Conservation (phyloP, 1,140 invertebrate genomes). For the Brachionus rubens region DNA sequence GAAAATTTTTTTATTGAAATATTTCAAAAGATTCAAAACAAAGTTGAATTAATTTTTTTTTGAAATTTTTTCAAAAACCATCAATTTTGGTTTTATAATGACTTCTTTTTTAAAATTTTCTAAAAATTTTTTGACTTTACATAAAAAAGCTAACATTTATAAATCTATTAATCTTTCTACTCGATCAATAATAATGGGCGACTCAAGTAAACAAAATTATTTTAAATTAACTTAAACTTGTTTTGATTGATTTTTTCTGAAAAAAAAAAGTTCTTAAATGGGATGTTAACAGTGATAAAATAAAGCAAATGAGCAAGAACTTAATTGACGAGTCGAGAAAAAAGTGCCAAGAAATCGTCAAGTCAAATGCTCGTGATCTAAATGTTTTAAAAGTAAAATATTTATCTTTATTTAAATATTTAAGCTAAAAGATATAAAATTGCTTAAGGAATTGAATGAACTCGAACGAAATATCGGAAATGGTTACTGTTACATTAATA, state of each 20-base stretch:
- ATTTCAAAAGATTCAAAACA: no score
- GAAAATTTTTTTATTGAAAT: no score
- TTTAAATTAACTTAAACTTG: neutral
- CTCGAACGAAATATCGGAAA: slow-evolving; percentile 26
- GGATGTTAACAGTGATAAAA: slow-evolving; percentile 1
- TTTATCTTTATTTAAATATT: neutral
- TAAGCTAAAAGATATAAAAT: no score
- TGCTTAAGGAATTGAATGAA: slow-evolving; percentile 41
- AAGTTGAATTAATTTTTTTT: no score
- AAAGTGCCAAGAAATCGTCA: neutral
- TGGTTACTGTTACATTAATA: slow-evolving; percentile 47
- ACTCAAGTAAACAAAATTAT: slow-evolving; percentile 38
- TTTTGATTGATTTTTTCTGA: neutral
- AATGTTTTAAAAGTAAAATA: neutral
- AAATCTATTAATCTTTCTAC: neutral
- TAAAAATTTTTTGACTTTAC: no score
- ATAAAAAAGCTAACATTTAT: no score
- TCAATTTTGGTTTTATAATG: no score
- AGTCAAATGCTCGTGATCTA: neutral
- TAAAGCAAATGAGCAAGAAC: slow-evolving; percentile 5
- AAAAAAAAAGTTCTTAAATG: slow-evolving; percentile 26
- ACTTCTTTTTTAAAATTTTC: no score
- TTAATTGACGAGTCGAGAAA: slow-evolving; percentile 1
- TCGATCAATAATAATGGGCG: slow-evolving; percentile 1
- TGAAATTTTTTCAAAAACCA: no score